Evolutionary conservation across 2,888 invertebrate species (phyloP).

Genomic region (Athripsodes cinereus): DNA sequence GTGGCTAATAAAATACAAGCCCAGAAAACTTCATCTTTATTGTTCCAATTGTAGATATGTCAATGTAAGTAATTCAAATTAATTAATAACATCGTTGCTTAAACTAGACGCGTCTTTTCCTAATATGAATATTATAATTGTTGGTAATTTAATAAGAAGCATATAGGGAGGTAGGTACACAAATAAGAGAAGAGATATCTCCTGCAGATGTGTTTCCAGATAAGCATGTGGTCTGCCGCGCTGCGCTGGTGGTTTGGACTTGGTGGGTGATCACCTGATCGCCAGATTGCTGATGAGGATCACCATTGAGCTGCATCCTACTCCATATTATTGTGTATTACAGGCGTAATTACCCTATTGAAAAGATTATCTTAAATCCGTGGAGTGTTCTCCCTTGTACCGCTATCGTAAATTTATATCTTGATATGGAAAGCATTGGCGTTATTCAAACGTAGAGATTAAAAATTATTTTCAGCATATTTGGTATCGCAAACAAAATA

Average conservation of each 20-base stretch:
- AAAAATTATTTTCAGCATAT: too few species aligned
- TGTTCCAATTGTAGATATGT: too few species aligned
- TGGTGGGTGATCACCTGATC: not conserved
- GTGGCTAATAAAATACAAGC: too few species aligned
- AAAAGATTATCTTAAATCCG: conserved; percentile 25
- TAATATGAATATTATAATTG: too few species aligned
- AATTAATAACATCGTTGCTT: too few species aligned
- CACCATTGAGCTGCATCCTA: not conserved
- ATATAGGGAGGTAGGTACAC: not conserved
- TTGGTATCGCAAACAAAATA: too few species aligned
- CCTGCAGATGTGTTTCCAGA: not conserved
- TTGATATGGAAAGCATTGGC: conserved; percentile 8
- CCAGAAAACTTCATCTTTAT: too few species aligned
- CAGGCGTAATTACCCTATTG: conserved; percentile 25
- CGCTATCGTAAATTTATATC: conserved; percentile 22
- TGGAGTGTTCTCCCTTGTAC: not conserved
- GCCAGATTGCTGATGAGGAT: not conserved
- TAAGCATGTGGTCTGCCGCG: not conserved
- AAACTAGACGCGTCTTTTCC: too few species aligned
- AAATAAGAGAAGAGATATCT: not conserved
- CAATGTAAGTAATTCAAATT: too few species aligned
- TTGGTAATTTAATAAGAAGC: too few species aligned
- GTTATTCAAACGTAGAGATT: too few species aligned
- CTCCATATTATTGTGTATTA: not conserved
- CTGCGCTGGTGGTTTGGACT: not conserved